Evolutionary conservation across 2,113 vertebrate genomes (phyloP), one percentile per base, ranked within the genome.

Genomic region (Phrynosoma platyrhinos): DNA sequence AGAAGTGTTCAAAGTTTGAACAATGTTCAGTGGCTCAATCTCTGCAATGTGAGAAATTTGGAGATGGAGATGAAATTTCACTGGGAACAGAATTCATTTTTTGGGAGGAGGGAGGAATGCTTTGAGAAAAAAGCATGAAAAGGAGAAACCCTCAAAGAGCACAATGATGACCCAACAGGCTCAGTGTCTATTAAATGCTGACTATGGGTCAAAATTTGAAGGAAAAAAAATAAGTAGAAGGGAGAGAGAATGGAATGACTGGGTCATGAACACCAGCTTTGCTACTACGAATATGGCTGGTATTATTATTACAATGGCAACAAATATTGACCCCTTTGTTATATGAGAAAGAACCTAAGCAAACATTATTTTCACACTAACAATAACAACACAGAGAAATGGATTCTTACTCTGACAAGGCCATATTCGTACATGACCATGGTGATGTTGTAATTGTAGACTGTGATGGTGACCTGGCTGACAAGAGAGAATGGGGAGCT

Each of bases 321-420:
- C 58, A 62, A 62, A 62, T 62, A 62, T 62, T 62, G 14, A 62
- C 6, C 75, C 21, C 9, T 42, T 36, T n/a, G 47, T 36, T 23
- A 30, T 58, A 9, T 21, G 12, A 7, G 20, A 58, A 40, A 16
- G 16, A 30, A 21, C 2, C 47, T 53, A 69, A 79, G 36, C 62
- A n/a, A 32, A 20, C n/a, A 27, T 20, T 27, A 68, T 5, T 47
- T n/a, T 30, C 58, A 13, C 10, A 75, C 4, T 9, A 14, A 64
- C 4, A 83, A 55, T 13, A 72, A 68, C 55, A 83, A 0, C 3
- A 8, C 30, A 47, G 21, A 78, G 71, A 18, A 8, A 36, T 62
- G 32, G 30, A 40, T 16, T 69, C 96, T 97, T 93, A 97, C 94
- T 94, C 93, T 87, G 76, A 97, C 93, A 76, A 90, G 92, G n/a